These are phyloP conservation scores for Engystomops pustulosus DNA, from an alignment of 2,113 vertebrate species.

Conservation along the genomic window DNA sequence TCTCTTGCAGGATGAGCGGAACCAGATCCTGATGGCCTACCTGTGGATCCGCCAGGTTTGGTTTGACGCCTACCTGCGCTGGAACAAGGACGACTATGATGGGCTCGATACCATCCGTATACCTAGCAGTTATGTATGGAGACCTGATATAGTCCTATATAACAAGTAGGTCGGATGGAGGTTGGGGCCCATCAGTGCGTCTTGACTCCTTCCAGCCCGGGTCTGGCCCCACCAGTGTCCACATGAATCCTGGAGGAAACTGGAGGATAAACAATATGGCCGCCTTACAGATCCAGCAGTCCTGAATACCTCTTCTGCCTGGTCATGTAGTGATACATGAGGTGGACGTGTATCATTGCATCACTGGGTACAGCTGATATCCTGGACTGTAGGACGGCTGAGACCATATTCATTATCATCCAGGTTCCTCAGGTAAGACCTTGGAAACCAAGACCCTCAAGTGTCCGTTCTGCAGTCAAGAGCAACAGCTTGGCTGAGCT, in stretches of 20 bases:
- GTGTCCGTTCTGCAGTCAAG: too few species aligned
- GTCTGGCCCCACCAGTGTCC: neutral
- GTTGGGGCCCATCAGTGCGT: slow-evolving; percentile 62
- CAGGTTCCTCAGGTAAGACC: too few species aligned
- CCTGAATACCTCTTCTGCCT: neutral
- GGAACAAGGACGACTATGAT: slow-evolving; percentile 84
- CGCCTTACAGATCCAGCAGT: neutral
- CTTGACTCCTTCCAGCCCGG: slow-evolving; percentile 51
- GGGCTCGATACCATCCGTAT: slow-evolving; percentile 89
- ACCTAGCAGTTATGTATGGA: slow-evolving; percentile 91
- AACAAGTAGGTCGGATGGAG: slow-evolving; percentile 85
- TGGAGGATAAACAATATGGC: neutral
- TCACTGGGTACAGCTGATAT: neutral
- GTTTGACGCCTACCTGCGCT: slow-evolving; percentile 83
- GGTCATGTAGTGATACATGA: neutral
- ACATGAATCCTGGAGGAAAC: neutral
- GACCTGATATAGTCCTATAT: slow-evolving; percentile 90
- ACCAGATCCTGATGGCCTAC: slow-evolving; percentile 80
- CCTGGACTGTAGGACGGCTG: neutral
- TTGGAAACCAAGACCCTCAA: neutral
- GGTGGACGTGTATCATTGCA: neutral
- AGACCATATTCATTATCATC: neutral
- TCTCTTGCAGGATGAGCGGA: slow-evolving; percentile 75
- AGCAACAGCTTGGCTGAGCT: too few species aligned
- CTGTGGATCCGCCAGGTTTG: slow-evolving; percentile 92